Evolutionary conservation across 2,888 invertebrate species (phyloP), one percentile per base, ranked within the genome.

Genomic region (Phaedon cochleariae): DNA sequence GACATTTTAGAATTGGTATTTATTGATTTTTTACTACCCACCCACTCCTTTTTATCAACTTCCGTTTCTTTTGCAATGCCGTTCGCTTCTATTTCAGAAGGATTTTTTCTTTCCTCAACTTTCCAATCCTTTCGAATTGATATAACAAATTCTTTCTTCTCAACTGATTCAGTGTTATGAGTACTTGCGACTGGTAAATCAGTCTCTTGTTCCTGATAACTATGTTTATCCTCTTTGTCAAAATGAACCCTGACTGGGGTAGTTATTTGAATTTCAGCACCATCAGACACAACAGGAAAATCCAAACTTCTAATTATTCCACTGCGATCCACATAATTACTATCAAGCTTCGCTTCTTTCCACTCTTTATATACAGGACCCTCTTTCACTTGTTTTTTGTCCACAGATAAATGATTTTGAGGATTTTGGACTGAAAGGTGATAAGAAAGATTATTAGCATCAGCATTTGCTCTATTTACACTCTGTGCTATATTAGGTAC

Each of bases 401-500:
- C 59, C 26, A 31, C 37, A 34, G 41, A 22, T 18, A 31, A 12
- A 29, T 52, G 61, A 62, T 53, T 54, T 46, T 49, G 53, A 22
- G 52, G 20, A 60, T 60, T 64, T 52, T 62, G 57, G 61, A 74
- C 72, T 72, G 73, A 68, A 73, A 70, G 59, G 59, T 67, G 61
- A 72, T 63, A 73, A 71, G 65, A 65, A 68, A 62, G 37, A 66
- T 66, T 65, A 70, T 68, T 72, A 68, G 41, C 22, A 58, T 67
- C 62, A 64, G 71, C 51, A 21, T 52, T 58, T 29, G 61, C 7
- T 29, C 46, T 67, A 61, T 61, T 48, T 31, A 66, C 61, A 67
- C 65, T 69, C 63, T 68, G 69, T 49, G 73, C 74, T 57, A 71
- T 48, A 48, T 67, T 69, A 68, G 69, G 69, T 34, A 66, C 67